Base-by-base conservation (phyloP, 2,797 vertebrate genomes). In the Enteromius anoplus region DNA sequence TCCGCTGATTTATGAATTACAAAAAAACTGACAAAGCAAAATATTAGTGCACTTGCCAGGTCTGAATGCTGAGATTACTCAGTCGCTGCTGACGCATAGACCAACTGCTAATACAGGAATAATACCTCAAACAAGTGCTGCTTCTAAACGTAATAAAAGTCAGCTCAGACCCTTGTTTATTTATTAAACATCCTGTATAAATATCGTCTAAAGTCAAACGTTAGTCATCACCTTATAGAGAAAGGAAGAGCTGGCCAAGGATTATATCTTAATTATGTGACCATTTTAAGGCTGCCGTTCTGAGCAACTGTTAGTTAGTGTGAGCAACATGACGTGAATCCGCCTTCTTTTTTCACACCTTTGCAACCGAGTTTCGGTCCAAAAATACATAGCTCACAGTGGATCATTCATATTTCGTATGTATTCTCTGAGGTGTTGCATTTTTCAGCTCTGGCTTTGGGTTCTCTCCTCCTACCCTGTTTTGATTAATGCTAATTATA, bases 341-440 rank as follows among this genome's bases (percentile, higher is more conserved):
- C 80, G 62, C 80, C 80, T 55, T 45, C 80, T 40, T 75, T 81
- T 65, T 82, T 82, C 71, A 66, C 80, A 82, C 71, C 60, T 66
- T 75, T 66, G 47, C 45, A 19, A 42, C 32, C 14, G 60, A 68
- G 23, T 66, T 75, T 55, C 32, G 71, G 32, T 82, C 71, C 80
- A 82, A 75, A 82, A 75, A 82, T 75, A 82, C 49, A 82, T n/a
- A 75, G 51, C 80, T 65, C 45, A 26, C 29, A 55, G 58, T 29
- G 17, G 62, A 82, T 82, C 71, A 82, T 75, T 82, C 60, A 82
- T 53, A 68, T 68, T 82, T 82, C 60, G 6, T 71, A 66, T 26
- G 71, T 21, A 10, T 66, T 45, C 60, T n/a, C 23, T 19, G 62
- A 75, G 47, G 80, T 82, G 80, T 82, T 82, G 80, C 60, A 40